phyloP scores from a whole-genome alignment of 2,113 vertebrate species.

The Aegotheles bennettii region DNA sequence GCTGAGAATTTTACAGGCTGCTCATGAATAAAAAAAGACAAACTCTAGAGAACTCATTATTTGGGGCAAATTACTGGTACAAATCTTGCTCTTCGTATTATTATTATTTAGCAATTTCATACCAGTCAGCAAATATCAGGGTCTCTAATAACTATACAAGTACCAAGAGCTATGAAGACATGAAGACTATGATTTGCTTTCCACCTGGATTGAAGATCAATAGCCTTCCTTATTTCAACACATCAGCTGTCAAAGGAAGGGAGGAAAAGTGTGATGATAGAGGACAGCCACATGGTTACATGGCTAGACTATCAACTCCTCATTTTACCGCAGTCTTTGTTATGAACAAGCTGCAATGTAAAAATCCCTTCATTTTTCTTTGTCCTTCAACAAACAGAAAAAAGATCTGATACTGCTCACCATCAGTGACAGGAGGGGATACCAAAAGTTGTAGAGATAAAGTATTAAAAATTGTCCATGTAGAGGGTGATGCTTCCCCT shows the following conservation, averaged over 20 bases:
- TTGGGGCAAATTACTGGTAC: background rate
- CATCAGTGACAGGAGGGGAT: fast-evolving
- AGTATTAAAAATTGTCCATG: background rate
- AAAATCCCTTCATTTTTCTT: background rate
- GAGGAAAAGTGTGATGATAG: background rate
- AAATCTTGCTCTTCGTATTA: background rate
- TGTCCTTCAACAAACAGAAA: background rate
- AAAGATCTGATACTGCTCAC: background rate
- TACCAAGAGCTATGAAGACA: background rate
- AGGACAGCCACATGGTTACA: background rate
- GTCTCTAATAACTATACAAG: background rate
- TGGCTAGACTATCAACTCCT: background rate
- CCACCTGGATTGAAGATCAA: background rate
- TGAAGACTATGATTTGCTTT: background rate
- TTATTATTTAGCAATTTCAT: background rate
- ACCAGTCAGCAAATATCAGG: background rate
- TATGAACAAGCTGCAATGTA: background rate
- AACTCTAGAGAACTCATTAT: background rate
- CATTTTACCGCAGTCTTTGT: background rate
- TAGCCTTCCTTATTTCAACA: background rate
- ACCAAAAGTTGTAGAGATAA: background rate
- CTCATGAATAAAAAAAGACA: background rate
- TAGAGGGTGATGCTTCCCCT: background rate
- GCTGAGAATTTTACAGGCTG: background rate
- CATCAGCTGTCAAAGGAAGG: background rate